Conservation (phyloP, 2,113 vertebrate genomes). For the Salvator merianae region DNA sequence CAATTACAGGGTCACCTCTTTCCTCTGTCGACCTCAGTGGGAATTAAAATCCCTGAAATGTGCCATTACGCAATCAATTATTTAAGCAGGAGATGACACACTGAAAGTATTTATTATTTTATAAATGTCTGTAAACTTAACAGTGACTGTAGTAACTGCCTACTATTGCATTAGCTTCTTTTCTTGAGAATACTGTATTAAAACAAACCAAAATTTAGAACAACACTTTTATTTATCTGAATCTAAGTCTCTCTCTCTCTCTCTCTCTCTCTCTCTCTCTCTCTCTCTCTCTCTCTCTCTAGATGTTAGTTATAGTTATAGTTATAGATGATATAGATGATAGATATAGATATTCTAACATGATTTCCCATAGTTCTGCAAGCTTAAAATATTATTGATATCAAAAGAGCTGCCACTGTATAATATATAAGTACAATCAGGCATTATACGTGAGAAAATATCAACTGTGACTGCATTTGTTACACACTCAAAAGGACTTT, state of each 20-base stretch:
- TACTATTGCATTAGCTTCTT: background rate
- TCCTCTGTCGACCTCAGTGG: background rate
- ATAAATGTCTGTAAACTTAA: constrained; percentile 23
- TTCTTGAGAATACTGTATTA: background rate
- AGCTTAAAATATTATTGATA: background rate
- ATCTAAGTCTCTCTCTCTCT: background rate
- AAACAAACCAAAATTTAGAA: background rate
- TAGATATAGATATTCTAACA: background rate
- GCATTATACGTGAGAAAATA: constrained; percentile 18
- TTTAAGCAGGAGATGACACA: constrained; percentile 40
- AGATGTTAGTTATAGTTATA: no score
- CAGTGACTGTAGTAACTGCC: constrained; percentile 1
- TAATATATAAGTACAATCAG: background rate
- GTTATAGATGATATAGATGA: no score
- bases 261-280: no score
- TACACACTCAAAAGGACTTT: background rate
- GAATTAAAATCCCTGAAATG: constrained; percentile 41
- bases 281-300: no score
- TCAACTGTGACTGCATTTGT: constrained; percentile 1
- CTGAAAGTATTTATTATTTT: constrained; percentile 34
- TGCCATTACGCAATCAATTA: constrained; percentile 48
- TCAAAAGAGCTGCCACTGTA: background rate
- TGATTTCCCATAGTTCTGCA: background rate
- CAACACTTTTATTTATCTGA: background rate
- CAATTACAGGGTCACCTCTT: constrained; percentile 23